Percentiles rank a stretch among this genome's conserved stretches.
These are phyloP conservation scores for Cyphomyrus discorhynchus DNA, from an alignment of 2,113 vertebrate species.

Conservation along the genomic window DNA sequence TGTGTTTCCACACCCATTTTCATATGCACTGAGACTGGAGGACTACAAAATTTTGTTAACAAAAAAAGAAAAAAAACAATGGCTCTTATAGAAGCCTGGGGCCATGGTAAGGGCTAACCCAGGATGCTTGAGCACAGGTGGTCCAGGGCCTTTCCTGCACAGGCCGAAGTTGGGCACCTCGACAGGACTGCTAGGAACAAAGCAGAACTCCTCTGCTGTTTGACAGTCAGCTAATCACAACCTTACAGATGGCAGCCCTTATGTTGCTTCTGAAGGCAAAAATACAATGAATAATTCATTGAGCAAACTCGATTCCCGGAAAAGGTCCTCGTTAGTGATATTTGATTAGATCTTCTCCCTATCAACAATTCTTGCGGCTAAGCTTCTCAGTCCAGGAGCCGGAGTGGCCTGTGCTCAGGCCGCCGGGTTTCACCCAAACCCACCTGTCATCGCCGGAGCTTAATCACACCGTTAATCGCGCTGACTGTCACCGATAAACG, in stretches of 20 bases:
- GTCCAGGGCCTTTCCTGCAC: too few species aligned
- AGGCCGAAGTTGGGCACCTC: neutral
- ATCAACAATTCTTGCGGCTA: neutral
- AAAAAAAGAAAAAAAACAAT: neutral
- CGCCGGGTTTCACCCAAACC: neutral
- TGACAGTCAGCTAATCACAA: neutral
- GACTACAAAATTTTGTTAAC: neutral
- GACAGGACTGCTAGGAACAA: neutral
- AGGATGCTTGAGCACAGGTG: too few species aligned
- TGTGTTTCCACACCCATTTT: neutral
- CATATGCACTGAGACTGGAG: neutral
- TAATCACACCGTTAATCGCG: slow-evolving; percentile 5
- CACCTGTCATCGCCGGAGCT: neutral
- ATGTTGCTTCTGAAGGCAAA: slow-evolving; percentile 9
- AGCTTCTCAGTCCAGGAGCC: neutral
- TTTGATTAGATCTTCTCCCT: slow-evolving; percentile 1
- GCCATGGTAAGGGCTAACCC: neutral
- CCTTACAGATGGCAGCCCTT: neutral
- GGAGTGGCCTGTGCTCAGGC: neutral
- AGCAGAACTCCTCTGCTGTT: neutral
- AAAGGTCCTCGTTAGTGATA: slow-evolving; percentile 12
- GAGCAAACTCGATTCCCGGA: slow-evolving; percentile 12
- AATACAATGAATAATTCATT: slow-evolving; percentile 11
- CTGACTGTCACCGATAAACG: neutral
- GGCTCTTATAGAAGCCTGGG: neutral